These are phyloP conservation scores for Acomys russatus DNA, from an alignment of 2,797 vertebrate genomes.

Conservation along the genomic window DNA sequence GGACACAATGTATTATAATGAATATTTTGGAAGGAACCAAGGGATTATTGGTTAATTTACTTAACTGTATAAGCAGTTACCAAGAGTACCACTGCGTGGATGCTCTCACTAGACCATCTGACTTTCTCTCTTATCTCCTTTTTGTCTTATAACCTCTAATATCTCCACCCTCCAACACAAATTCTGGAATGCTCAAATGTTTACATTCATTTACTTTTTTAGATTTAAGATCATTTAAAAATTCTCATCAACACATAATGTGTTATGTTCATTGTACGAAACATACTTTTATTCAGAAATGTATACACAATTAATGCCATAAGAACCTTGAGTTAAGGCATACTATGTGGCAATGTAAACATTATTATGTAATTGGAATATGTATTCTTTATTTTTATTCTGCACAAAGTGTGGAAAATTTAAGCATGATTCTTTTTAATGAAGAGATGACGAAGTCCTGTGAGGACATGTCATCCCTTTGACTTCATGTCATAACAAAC, in stretches of 20 bases:
- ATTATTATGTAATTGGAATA: background rate
- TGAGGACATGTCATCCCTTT: background rate
- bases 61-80: background rate
- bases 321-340: background rate
- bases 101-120: no score
- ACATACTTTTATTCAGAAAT: constrained; percentile 26
- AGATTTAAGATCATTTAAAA: constrained; percentile 1
- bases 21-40: background rate
- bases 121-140: background rate
- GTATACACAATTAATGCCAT: background rate
- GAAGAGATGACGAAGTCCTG: background rate
- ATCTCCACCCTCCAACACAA: no score
- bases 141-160: background rate
- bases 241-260: background rate
- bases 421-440: background rate
- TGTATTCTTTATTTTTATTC: background rate
- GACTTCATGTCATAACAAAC: background rate
- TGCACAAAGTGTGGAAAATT: background rate
- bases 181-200: background rate
- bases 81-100: background rate
- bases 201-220: background rate
- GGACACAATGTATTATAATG: background rate
- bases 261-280: background rate
- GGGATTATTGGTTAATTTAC: background rate
- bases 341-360: background rate